Conservation (phyloP, 2,888 invertebrate genomes). For the Agrilus biguttatus region DNA sequence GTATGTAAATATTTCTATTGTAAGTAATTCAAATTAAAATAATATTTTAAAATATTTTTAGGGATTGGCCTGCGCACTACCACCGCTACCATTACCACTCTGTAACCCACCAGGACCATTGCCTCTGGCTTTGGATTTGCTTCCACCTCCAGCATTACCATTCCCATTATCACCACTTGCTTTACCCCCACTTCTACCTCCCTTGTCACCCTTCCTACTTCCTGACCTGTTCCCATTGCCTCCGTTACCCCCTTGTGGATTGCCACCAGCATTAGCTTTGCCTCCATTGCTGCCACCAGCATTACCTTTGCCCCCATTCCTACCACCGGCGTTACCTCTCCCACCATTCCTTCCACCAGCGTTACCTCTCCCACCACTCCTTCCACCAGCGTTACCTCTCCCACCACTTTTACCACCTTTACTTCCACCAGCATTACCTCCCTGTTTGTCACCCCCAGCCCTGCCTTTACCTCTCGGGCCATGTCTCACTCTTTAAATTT, state of each 20-base stretch:
- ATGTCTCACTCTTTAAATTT: no score
- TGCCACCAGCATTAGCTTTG: not conserved
- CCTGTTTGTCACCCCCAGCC: not conserved
- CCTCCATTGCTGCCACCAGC: not conserved
- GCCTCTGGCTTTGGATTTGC: not conserved
- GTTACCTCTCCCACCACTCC: not conserved
- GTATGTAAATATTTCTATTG: no score
- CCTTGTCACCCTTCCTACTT: no score
- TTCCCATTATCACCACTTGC: not conserved
- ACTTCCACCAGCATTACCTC: not conserved
- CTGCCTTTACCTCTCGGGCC: not conserved
- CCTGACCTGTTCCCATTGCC: not conserved
- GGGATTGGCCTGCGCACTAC: not conserved
- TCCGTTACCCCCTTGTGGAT: not conserved
- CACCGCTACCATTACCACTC: not conserved
- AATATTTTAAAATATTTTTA: slow-evolving; percentile 1
- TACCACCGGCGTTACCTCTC: not conserved
- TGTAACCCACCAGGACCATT: not conserved
- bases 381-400: not conserved
- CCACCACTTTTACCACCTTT: not conserved
- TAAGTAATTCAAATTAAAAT: no score
- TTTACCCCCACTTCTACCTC: not conserved
- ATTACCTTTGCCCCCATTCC: not conserved
- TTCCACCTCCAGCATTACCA: not conserved
- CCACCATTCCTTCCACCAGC: not conserved